Base-by-base conservation (phyloP, 2,113 vertebrate species). In the Otocyon megalotis region DNA sequence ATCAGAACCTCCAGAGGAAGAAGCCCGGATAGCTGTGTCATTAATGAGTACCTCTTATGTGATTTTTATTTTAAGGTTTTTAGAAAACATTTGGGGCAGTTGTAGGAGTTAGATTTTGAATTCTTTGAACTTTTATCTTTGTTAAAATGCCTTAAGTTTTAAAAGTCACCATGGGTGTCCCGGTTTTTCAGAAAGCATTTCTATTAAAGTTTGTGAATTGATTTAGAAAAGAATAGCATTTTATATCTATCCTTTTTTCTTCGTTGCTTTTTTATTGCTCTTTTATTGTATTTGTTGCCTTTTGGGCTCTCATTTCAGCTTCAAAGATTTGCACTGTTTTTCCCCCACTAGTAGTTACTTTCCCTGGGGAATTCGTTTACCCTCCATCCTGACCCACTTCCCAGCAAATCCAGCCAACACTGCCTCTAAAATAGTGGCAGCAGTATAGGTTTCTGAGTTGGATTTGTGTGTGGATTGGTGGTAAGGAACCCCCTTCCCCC, bases 171-270 rank as follows among this genome's bases (percentile, higher is more conserved):
- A 0, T n/a, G 9, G n/a, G 7, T 86, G 20, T 81, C 32, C 74
- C 6, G 58, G 5, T 93, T 88, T 90, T 92, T 94, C 32, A 93
- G 81, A 90, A 94, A 79, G 54, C 15, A 28, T 60, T 89, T 85
- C 56, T 8, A 14, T 92, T n/a, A 69, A 35, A 95, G 62, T 82
- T 94, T 96, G 20, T 94, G 50, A 92, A 88, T 97, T 93, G 86
- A 86, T 86, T 91, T 80, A 95, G 62, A 74, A 87, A 72, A 71
- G 28, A 74, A 48, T 28, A 95, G 20, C 26, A 82, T 82, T 91
- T 83, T 94, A 7, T 69, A 37, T 87, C 92, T 96, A 67, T 62
- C 53, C 16, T 65, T 93, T 91, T 72, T 4, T 93, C 13, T 11
- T 22, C 15, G 17, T 85, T 96, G 74, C 28, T 77, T 88, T 79